phyloP scores from a whole-genome alignment of 1,140 invertebrate genomes.

The Chelonus insularis region DNA sequence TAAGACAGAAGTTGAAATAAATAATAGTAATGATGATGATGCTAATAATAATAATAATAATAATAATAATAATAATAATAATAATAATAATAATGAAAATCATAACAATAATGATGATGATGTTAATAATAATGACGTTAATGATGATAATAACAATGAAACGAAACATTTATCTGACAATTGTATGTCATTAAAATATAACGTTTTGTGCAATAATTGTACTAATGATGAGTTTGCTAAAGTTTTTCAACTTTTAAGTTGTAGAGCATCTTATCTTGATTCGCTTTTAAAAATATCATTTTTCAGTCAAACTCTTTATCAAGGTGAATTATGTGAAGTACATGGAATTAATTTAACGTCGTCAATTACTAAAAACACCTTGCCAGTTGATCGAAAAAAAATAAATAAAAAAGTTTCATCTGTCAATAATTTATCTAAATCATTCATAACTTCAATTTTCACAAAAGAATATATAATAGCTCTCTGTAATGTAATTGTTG shows the following conservation, averaged over 20 bases:
- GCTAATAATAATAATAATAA: constrained; percentile 36
- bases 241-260: constrained; percentile 70
- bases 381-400: constrained; percentile 6
- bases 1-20: neutral
- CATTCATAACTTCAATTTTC: constrained; percentile 66
- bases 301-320: constrained; percentile 62
- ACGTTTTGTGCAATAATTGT: constrained; percentile 72
- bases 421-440: constrained; percentile 36
- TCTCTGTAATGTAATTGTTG: constrained; percentile 74
- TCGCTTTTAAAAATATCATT: constrained; percentile 62
- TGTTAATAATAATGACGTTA: constrained; percentile 35
- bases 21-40: constrained; percentile 45
- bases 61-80: neutral
- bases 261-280: constrained; percentile 62
- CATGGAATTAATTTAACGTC: constrained; percentile 65
- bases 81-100: constrained; percentile 56
- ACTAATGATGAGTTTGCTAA: constrained; percentile 67
- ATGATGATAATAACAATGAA: too few species aligned
- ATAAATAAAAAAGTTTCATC: constrained; percentile 35
- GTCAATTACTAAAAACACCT: constrained; percentile 32
- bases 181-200: constrained; percentile 69
- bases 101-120: constrained; percentile 41
- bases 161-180: too few species aligned
- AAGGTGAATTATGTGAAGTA: constrained; percentile 45
- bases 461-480: constrained; percentile 70